Evolutionary conservation across 1,140 invertebrate genomes (phyloP).

Genomic region (Aleiodes sp.): DNA sequence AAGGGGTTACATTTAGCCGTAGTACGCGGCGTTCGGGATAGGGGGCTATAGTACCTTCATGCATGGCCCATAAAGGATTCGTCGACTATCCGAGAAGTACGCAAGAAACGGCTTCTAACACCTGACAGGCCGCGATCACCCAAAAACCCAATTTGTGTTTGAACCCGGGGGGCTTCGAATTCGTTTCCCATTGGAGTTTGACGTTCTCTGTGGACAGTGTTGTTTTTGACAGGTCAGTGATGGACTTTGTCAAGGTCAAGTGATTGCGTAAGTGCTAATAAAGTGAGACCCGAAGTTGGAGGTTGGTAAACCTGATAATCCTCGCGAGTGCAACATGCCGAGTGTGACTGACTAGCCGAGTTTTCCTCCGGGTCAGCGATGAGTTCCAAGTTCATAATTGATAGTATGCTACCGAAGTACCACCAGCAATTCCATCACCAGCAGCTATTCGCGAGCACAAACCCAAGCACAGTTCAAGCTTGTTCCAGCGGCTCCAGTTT

Average conservation of each 20-base stretch:
- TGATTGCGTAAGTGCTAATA: slow-evolving; percentile 49
- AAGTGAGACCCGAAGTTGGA: no score
- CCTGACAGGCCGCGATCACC: slow-evolving; percentile 61
- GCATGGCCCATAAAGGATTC: slow-evolving; percentile 75
- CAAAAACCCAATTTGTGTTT: slow-evolving; percentile 24
- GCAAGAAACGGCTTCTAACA: slow-evolving; percentile 70
- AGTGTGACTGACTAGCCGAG: slow-evolving; percentile 41
- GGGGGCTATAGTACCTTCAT: slow-evolving; percentile 74
- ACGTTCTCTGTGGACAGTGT: not conserved
- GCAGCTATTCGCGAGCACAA: slow-evolving; percentile 69
- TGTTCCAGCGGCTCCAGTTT: slow-evolving; percentile 66
- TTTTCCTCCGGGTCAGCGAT: slow-evolving; percentile 64
- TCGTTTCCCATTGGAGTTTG: no score
- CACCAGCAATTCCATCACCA: slow-evolving; percentile 82
- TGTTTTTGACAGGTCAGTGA: not conserved
- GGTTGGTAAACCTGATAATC: no score
- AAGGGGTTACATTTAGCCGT: slow-evolving; percentile 69
- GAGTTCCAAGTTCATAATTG: slow-evolving; percentile 96
- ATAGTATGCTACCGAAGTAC: slow-evolving; percentile 97
- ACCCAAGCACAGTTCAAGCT: slow-evolving; percentile 61
- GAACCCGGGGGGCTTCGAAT: no score
- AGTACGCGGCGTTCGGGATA: slow-evolving; percentile 73
- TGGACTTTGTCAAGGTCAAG: slow-evolving; percentile 37
- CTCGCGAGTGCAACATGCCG: slow-evolving; percentile 24
- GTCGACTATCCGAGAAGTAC: slow-evolving; percentile 74